These are phyloP conservation scores for Gerosis bhagava DNA, from an alignment of 2,888 invertebrate genomes.

Conservation along the genomic window DNA sequence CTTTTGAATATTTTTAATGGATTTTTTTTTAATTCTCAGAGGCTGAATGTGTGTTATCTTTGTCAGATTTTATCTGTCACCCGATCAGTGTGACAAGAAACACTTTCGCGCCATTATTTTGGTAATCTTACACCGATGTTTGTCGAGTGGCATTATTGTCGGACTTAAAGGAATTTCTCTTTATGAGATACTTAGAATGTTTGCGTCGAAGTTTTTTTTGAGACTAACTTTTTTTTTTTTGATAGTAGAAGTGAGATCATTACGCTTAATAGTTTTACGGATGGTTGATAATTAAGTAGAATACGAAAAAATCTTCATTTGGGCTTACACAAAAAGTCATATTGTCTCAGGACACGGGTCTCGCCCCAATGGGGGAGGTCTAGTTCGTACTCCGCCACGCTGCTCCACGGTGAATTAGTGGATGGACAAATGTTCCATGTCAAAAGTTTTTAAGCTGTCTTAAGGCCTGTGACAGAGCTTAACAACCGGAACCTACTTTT, in stretches of 20 bases:
- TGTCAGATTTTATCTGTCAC: conserved; percentile 27
- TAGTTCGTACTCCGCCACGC: too few relatives aligned
- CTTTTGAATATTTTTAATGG: too few relatives aligned
- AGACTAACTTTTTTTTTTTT: conserved; percentile 16
- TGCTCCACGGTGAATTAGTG: too few relatives aligned
- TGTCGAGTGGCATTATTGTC: conserved; percentile 34
- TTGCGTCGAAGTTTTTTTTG: conserved; percentile 10
- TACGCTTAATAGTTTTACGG: conserved; percentile 7
- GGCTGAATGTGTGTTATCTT: conserved; percentile 17
- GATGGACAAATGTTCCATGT: too few relatives aligned
- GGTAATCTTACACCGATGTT: conserved; percentile 51
- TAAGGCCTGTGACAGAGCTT: too few relatives aligned
- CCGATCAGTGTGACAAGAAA: conserved; percentile 56
- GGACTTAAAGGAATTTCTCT: conserved; percentile 30
- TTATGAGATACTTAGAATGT: conserved; percentile 9
- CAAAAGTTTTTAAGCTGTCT: too few relatives aligned
- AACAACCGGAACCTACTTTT: too few relatives aligned
- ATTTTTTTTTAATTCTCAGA: conserved; percentile 13
- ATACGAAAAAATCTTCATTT: too few relatives aligned
- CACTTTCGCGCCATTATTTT: conserved; percentile 59
- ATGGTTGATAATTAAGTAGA: conserved; percentile 1
- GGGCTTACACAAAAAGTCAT: too few relatives aligned
- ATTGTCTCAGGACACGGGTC: too few relatives aligned
- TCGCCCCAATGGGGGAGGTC: too few relatives aligned
- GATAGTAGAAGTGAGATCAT: conserved; percentile 24